These are phyloP conservation scores for Heteromormyrus szaboi DNA, from an alignment of 2,797 vertebrate genomes.

Conservation along the genomic window DNA sequence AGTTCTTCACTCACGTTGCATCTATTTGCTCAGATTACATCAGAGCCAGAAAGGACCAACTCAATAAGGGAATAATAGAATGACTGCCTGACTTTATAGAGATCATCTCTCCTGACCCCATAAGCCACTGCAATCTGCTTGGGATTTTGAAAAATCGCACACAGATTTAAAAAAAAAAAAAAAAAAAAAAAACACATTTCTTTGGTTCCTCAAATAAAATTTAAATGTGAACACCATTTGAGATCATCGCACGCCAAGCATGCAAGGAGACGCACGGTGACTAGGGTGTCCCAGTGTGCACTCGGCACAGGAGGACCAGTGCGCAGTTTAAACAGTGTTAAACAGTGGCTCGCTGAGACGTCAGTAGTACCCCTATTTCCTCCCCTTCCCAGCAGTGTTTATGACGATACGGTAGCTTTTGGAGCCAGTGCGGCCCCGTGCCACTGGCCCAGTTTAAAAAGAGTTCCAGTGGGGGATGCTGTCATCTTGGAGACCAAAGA, in stretches of 20 bases:
- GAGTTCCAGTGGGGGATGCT: not conserved
- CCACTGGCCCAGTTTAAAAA: not conserved
- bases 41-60: not conserved
- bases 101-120: not conserved
- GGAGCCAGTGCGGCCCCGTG: not conserved
- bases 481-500: not conserved
- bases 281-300: not conserved
- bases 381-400: not conserved
- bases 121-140: not conserved
- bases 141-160: not conserved
- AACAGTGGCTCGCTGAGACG: not conserved
- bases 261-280: not conserved
- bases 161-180: not conserved
- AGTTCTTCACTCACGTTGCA: not conserved
- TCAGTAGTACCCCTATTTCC: not conserved
- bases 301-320: not conserved
- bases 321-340: not conserved
- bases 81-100: not conserved
- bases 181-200: not conserved
- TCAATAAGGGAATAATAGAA: not conserved
- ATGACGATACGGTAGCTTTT: not conserved
- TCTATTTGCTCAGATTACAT: not conserved
- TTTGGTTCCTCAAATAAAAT: not conserved
- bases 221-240: not conserved
- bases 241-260: not conserved